These are phyloP conservation scores for Pinna nobilis DNA, from an alignment of 1,140 invertebrate genomes.

Conservation along the genomic window DNA sequence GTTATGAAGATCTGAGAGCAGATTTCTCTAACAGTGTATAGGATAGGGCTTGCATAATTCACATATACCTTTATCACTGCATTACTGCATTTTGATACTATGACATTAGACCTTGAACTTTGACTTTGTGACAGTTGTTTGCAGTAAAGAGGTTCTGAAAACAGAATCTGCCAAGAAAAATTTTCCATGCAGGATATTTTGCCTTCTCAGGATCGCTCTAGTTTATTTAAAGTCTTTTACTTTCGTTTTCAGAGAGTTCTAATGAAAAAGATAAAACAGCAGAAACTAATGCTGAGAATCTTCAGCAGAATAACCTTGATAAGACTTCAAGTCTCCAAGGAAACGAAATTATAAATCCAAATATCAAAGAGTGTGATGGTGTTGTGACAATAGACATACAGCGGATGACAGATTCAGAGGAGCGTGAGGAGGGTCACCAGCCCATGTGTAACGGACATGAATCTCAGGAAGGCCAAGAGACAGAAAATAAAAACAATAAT, in stretches of 20 bases:
- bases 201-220: no score
- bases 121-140: no score
- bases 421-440: slow-evolving; percentile 1
- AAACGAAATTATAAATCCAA: slow-evolving; percentile 30
- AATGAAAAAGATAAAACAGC: slow-evolving; percentile 23
- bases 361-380: slow-evolving; percentile 31
- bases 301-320: slow-evolving; percentile 29
- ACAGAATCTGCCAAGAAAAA: no score
- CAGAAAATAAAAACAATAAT: slow-evolving; percentile 18
- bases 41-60: no score
- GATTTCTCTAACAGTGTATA: no score
- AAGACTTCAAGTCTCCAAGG: slow-evolving; percentile 19
- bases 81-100: no score
- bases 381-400: slow-evolving; percentile 31
- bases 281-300: slow-evolving; percentile 33
- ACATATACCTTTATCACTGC: no score
- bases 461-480: slow-evolving; percentile 41
- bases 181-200: no score
- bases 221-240: no score
- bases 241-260: neutral
- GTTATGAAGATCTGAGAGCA: no score
- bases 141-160: no score
- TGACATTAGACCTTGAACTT: no score
- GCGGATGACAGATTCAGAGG: neutral
- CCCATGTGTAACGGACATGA: slow-evolving; percentile 61